Evolutionary conservation across 1,140 invertebrate genomes (phyloP).

Genomic region (Papilio glaucus): DNA sequence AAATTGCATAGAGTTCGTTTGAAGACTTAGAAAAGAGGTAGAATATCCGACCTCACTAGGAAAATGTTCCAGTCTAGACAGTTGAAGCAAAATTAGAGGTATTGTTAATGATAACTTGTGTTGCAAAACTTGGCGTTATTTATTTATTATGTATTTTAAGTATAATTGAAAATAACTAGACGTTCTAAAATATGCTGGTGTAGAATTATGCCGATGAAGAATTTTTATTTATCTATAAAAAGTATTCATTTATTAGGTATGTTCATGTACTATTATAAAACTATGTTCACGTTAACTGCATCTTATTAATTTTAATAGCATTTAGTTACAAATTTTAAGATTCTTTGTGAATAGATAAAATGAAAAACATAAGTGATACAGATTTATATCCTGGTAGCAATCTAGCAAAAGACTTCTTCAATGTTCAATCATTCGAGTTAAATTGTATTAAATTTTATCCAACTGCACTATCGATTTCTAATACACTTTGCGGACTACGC

Average conservation of each 20-base stretch:
- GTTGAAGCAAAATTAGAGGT: slow-evolving; percentile 20
- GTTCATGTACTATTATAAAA: too few relatives aligned
- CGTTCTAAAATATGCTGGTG: neutral
- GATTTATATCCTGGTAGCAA: too few relatives aligned
- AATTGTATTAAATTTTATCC: slow-evolving; percentile 26
- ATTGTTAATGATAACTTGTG: slow-evolving; percentile 20
- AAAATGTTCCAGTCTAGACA: slow-evolving; percentile 29
- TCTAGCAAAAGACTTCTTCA: neutral
- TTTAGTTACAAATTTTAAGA: too few relatives aligned
- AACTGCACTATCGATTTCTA: slow-evolving; percentile 34
- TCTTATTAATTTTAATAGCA: too few relatives aligned
- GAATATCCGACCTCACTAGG: slow-evolving; percentile 11
- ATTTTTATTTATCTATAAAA: slow-evolving; percentile 14
- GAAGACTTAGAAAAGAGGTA: slow-evolving; percentile 30
- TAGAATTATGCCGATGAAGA: neutral
- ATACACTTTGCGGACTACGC: slow-evolving; percentile 20
- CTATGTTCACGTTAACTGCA: neutral
- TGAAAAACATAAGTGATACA: too few relatives aligned
- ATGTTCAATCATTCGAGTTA: slow-evolving; percentile 12
- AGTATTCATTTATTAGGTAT: too few relatives aligned
- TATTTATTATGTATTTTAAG: too few relatives aligned
- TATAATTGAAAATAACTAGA: neutral
- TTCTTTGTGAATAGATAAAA: too few relatives aligned
- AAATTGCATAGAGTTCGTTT: neutral
- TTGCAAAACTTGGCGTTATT: neutral